Base-by-base conservation (phyloP, 2,888 invertebrate genomes). In the Tyria jacobaeae region DNA sequence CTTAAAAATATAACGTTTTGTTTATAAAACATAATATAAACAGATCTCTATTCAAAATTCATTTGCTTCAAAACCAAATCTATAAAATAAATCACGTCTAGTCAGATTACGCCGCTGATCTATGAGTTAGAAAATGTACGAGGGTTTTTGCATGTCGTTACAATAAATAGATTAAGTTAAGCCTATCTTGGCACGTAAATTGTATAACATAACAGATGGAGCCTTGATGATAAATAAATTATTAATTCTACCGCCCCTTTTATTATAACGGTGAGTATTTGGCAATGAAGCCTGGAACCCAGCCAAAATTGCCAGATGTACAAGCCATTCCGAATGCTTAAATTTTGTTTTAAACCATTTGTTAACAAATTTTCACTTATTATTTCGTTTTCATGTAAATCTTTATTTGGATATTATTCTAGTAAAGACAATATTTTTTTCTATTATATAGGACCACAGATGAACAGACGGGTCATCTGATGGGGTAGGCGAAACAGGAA, bases 271-370 rank as follows among this genome's bases (percentile, higher is more conserved):
- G 73, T 63, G 54, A 47, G 27, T 60, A 64, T 73, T 81, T 80
- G 81, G 82, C 80, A 71, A 62, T 52, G 51, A 15, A n/a, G n/a
- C 35, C 68, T 71, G 82, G 82, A 77, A 39, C 2, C 7, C 9
- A n/a, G 76, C 82, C 82, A 82, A 65, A 52, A 53, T 58, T 58
- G 69, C 76, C 82, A 80, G 75, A 74, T 81, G 81, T 63, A 65
- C 54, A 59, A 55, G 27, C 24, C 61, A 67, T 68, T 65, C 60
- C 56, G 50, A 54, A 64, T 35, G 35, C 54, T 67, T 60, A 63
- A 73, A 71, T 66, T 72, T 70, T 57, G 51, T 64, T 64, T n/a
- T 55, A 51, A 55, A 37, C 41, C 55, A 63, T 57, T 73, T 68
- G 68, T 65, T 75, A 64, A 66, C 66, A 64, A 61, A 72, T 68